phyloP scores from a whole-genome alignment of 2,888 invertebrate genomes.

The Sarcophaga caerulescens region DNA sequence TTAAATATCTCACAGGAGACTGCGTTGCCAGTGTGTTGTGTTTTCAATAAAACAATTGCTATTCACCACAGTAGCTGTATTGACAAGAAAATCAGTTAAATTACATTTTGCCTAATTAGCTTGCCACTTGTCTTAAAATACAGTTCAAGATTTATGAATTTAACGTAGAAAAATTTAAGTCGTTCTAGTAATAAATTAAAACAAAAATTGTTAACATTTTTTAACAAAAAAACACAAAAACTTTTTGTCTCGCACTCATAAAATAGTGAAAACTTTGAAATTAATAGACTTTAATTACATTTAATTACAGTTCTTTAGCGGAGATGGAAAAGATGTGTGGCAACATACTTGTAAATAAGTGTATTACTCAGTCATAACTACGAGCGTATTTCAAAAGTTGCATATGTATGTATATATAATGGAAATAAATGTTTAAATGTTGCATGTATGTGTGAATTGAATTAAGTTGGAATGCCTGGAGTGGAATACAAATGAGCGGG shows the following conservation, averaged over 20 bases:
- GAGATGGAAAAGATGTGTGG: constrained; percentile 53
- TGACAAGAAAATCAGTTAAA: no score
- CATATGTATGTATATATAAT: constrained; percentile 25
- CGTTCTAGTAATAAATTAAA: no score
- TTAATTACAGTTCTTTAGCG: constrained; percentile 65
- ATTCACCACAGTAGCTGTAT: no score
- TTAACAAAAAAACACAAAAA: background rate
- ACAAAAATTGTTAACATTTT: background rate
- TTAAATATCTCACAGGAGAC: no score
- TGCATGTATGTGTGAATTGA: constrained; percentile 40
- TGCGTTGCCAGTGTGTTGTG: no score
- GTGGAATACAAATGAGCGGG: constrained; percentile 62
- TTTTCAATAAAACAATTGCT: no score
- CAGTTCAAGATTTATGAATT: no score
- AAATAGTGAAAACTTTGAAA: constrained; percentile 63
- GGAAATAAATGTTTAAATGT: background rate
- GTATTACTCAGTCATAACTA: constrained; percentile 56
- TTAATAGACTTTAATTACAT: constrained; percentile 68
- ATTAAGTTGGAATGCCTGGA: constrained; percentile 57
- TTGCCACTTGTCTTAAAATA: no score
- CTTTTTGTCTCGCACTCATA: constrained; percentile 38
- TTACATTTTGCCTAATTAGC: no score
- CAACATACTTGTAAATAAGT: constrained; percentile 57
- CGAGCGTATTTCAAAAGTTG: constrained; percentile 46
- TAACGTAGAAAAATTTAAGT: no score